Evolutionary conservation across 2,888 invertebrate genomes (phyloP).

Genomic region (Arctia plantaginis): DNA sequence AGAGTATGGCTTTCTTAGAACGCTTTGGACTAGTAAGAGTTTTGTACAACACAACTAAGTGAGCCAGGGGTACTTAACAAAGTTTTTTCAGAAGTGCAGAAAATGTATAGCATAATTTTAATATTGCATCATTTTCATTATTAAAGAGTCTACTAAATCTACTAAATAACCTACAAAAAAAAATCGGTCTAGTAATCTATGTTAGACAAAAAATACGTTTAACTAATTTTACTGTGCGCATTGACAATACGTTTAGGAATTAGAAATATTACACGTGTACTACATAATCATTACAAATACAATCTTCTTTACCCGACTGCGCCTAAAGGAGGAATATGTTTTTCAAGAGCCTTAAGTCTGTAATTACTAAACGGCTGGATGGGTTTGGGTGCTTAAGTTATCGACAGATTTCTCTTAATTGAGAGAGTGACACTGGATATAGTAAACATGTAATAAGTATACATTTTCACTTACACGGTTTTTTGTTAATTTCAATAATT

Average conservation of each 20-base stretch:
- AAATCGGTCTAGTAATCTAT: constrained; percentile 58
- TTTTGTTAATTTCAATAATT: too few relatives aligned
- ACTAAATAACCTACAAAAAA: constrained; percentile 55
- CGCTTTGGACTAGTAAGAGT: background rate
- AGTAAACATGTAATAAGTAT: background rate
- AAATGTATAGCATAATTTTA: constrained; percentile 6
- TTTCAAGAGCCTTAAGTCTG: too few relatives aligned
- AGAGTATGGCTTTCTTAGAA: background rate
- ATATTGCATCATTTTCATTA: constrained; percentile 30
- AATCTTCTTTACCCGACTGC: constrained; percentile 20
- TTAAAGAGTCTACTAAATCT: constrained; percentile 39
- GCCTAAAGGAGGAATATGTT: too few relatives aligned
- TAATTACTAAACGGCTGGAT: background rate
- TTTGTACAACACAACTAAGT: background rate
- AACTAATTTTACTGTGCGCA: constrained; percentile 81
- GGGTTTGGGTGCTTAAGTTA: background rate
- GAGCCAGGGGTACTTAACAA: background rate
- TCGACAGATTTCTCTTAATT: background rate
- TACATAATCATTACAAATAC: constrained; percentile 55
- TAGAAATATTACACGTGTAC: constrained; percentile 54
- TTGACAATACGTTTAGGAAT: constrained; percentile 76
- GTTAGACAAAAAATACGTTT: constrained; percentile 57
- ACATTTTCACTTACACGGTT: too few relatives aligned
- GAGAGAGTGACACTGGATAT: background rate
- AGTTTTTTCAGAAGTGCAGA: background rate